phyloP scores from a whole-genome alignment of 2,888 invertebrate genomes.

The Chymomyza fuscimana region DNA sequence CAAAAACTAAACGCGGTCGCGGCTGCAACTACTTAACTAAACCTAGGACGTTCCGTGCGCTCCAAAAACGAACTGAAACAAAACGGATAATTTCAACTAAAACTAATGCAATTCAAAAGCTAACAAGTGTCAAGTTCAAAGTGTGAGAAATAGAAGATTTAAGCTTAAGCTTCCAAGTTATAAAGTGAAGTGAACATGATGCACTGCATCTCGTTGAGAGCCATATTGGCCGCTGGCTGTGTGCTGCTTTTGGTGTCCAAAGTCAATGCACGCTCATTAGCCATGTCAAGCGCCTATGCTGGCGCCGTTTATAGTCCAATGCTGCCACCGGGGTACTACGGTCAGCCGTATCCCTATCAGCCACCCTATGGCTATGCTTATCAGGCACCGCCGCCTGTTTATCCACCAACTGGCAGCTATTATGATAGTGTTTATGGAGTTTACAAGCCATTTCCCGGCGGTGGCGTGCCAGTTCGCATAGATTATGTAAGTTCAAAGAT shows the following conservation, averaged over 20 bases:
- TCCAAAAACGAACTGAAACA: not conserved
- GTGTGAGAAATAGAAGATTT: not conserved
- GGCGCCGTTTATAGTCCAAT: constrained; percentile 19
- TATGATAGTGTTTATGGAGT: constrained; percentile 71
- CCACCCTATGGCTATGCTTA: constrained; percentile 12
- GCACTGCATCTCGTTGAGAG: constrained; percentile 41
- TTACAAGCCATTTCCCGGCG: constrained; percentile 77
- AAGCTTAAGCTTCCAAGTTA: not conserved
- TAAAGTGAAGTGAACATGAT: constrained; percentile 29
- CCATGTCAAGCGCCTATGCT: constrained; percentile 16
- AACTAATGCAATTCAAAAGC: not conserved
- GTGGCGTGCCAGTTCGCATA: constrained; percentile 77
- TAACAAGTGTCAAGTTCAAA: not conserved
- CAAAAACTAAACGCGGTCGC: constrained; percentile 34
- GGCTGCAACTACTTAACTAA: constrained; percentile 11
- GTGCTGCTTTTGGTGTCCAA: constrained; percentile 33
- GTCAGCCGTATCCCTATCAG: constrained; percentile 39
- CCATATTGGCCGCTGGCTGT: constrained; percentile 17
- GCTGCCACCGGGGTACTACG: constrained; percentile 33
- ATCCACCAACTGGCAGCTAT: constrained; percentile 54
- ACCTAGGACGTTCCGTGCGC: not conserved
- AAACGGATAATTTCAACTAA: constrained; percentile 3
- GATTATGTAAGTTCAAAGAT: constrained; percentile 71
- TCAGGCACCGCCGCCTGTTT: constrained; percentile 27
- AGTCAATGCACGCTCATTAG: constrained; percentile 35